Evolutionary conservation across 2,797 vertebrate genomes (phyloP).

Genomic region (Dermochelys coriacea): DNA sequence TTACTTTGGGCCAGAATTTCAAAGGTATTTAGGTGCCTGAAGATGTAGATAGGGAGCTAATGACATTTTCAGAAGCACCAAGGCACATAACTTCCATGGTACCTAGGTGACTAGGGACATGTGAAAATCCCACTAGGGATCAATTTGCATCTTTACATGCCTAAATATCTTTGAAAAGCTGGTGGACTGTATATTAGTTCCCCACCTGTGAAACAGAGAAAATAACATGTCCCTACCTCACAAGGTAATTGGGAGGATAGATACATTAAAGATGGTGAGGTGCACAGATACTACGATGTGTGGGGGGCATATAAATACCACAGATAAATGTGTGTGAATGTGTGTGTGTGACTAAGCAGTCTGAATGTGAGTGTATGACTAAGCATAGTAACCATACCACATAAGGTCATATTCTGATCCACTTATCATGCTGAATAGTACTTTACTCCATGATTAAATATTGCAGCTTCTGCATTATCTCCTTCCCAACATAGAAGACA

Average conservation of each 20-base stretch:
- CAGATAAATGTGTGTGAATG: too few relatives aligned
- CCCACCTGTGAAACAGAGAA: too few relatives aligned
- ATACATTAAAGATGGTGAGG: not conserved
- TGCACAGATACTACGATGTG: too few relatives aligned
- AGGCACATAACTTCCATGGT: not conserved
- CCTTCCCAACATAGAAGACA: not conserved
- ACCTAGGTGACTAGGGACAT: not conserved
- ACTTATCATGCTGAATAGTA: not conserved
- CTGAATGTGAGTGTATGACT: not conserved
- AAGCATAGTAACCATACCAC: not conserved
- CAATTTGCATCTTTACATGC: not conserved
- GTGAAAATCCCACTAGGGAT: not conserved
- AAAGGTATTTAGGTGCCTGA: not conserved
- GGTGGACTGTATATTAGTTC: not conserved
- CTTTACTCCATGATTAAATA: not conserved
- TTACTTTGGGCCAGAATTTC: not conserved
- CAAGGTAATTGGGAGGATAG: not conserved
- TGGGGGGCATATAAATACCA: not conserved
- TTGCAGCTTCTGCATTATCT: not conserved
- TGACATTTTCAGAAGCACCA: not conserved
- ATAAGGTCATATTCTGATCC: not conserved
- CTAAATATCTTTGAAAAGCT: not conserved
- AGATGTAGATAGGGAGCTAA: not conserved
- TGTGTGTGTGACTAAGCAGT: too few relatives aligned
- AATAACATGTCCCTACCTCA: not conserved